These are phyloP conservation scores for Hypanus sabinus DNA, from an alignment of 2,113 vertebrate genomes.

Conservation along the genomic window DNA sequence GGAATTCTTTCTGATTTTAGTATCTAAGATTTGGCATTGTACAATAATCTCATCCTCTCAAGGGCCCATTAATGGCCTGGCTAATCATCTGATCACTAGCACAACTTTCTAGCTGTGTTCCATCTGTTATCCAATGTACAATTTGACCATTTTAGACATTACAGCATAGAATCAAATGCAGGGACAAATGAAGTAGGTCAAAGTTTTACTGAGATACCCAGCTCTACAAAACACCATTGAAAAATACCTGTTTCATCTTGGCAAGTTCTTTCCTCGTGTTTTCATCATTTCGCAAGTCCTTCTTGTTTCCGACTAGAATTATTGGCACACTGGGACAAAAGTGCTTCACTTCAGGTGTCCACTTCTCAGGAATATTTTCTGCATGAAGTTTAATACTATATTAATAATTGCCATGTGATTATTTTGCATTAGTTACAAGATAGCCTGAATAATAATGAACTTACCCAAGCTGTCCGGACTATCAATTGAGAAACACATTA, in stretches of 20 bases:
- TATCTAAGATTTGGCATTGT: no score
- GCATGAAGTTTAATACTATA: constrained; percentile 8
- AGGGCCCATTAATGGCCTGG: no score
- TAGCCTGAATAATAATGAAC: neutral
- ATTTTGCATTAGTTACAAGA: neutral
- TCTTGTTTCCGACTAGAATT: constrained; percentile 95
- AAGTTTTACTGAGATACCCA: neutral
- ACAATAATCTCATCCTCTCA: no score
- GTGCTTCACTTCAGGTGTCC: constrained; percentile 95
- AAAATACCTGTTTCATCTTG: constrained; percentile 86
- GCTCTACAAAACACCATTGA: neutral
- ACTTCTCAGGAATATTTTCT: constrained; percentile 98
- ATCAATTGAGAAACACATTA: constrained; percentile 98
- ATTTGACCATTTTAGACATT: neutral
- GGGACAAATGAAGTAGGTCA: neutral
- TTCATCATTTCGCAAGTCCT: constrained; percentile 89
- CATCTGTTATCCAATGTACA: neutral
- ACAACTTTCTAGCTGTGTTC: no score
- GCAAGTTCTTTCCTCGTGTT: constrained; percentile 85
- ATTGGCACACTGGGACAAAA: constrained; percentile 96
- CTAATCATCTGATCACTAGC: no score
- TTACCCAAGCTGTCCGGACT: constrained; percentile 93
- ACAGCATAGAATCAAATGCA: neutral
- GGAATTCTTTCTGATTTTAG: no score
- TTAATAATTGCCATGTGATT: no score